phyloP scores from a whole-genome alignment of 2,888 invertebrate species.

The Protodeltote pygarga region DNA sequence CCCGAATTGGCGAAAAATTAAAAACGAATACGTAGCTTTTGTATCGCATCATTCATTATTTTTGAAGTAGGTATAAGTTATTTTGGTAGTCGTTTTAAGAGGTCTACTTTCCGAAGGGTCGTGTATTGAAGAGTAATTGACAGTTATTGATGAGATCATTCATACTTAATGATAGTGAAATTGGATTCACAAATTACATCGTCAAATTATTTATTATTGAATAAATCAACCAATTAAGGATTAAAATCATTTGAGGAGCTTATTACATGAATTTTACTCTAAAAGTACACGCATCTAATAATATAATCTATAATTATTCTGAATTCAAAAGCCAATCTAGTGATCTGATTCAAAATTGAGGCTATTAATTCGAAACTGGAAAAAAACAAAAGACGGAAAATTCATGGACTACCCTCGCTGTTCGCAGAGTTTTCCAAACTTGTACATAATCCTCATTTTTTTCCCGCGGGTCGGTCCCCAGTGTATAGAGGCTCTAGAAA shows the following conservation, averaged over 20 bases:
- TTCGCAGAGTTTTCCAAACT: conserved; percentile 40
- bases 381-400: conserved; percentile 37
- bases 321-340: no score
- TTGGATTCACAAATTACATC: no score
- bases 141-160: no score
- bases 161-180: no score
- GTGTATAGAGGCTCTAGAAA: conserved; percentile 47
- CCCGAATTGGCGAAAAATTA: conserved; percentile 31
- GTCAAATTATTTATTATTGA: no score
- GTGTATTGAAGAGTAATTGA: background rate
- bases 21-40: conserved; percentile 35
- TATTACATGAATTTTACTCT: conserved; percentile 1
- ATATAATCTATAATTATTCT: conserved; percentile 19
- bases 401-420: conserved; percentile 37
- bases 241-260: background rate
- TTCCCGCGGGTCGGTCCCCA: conserved; percentile 42
- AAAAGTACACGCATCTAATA: conserved; percentile 17
- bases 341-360: conserved; percentile 22
- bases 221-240: background rate
- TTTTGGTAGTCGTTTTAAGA: no score
- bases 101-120: no score
- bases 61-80: background rate
- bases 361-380: conserved; percentile 33
- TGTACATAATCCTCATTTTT: conserved; percentile 47
- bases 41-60: conserved; percentile 12